A percentile compares a stretch with the other conserved stretches of the same genome.
Evolutionary conservation across 1,140 invertebrate species (phyloP).

Genomic region (Drosophila auraria): DNA sequence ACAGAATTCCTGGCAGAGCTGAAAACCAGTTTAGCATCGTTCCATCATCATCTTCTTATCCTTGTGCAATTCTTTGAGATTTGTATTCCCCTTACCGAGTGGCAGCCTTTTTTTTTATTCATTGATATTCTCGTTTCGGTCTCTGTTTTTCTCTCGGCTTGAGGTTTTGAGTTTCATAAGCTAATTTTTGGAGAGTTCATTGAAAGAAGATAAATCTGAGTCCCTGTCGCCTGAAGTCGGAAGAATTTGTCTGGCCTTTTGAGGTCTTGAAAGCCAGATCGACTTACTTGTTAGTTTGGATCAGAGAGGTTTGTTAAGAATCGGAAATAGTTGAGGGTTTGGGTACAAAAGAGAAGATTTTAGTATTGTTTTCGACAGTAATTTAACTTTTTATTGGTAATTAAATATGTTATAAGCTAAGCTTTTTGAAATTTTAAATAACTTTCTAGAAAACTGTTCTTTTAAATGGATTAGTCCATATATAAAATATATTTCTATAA

Average conservation of each 20-base stretch:
- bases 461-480: too few species aligned
- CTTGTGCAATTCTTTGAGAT: conserved; percentile 32
- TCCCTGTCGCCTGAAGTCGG: conserved; percentile 38
- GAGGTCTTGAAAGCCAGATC: conserved; percentile 21
- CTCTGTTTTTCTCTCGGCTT: neutral
- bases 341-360: neutral
- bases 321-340: neutral
- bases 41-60: conserved; percentile 40
- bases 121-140: conserved; percentile 38
- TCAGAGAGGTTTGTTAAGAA: conserved; percentile 2
- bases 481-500: too few species aligned
- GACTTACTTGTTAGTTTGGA: conserved; percentile 22
- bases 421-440: neutral
- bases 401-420: neutral
- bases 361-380: too few species aligned
- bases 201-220: conserved; percentile 45
- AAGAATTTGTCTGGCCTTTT: conserved; percentile 38
- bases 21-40: conserved; percentile 43
- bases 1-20: conserved; percentile 33
- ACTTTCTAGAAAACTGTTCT: neutral
- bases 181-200: conserved; percentile 45
- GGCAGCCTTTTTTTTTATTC: conserved; percentile 30
- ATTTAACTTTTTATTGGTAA: neutral
- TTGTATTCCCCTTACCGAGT: conserved; percentile 40
- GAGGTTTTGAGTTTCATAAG: conserved; percentile 45